Evolutionary conservation across 2,113 vertebrate species (phyloP), one percentile per base, ranked within the genome.

Genomic region (Eretmochelys imbricata): DNA sequence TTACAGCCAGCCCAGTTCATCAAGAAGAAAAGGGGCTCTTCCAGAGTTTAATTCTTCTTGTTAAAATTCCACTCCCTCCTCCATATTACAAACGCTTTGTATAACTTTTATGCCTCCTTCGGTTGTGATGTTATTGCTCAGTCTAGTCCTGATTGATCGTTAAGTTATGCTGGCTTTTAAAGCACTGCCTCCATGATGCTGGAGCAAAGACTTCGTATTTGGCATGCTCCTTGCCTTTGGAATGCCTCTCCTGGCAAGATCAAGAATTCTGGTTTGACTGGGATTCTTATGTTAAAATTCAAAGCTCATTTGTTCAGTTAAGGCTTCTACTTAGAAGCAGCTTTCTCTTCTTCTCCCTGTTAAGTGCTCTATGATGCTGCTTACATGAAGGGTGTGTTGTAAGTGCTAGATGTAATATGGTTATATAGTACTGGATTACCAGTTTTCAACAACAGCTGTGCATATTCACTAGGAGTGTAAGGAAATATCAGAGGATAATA

Each of bases 391-490:
- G 96, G 94, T 62, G 79, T 95, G 96, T 80, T 96, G 84, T 92
- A 91, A 83, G 55, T 84, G 2, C 1, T 89, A 97, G 96, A 96
- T 93, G 94, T 81, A 91, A 82, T 84, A 17, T 55, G 91, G 95
- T 96, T 90, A 86, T 1, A 93, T 24, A 97, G 94, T 94, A 90
- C 97, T 91, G 88, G 98, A 97, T 98, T 69, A 97, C 96, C 97
- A 82, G 95, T 88, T 98, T 95, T 96, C 97, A 98, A 98, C 98
- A 98, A 93, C 98, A 98, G 98, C 98, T 98, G 97, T 88, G 96
- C 69, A 91, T 79, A 42, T 96, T 90, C 96, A 75, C 93, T 54
- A 91, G 91, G 97, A 94, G 96, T 57, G 92, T 92, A 95, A 97
- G 96, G 97, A 98, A 97, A 95, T 97, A 98, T 91, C 98, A 55